Conservation (phyloP, 2,888 invertebrate genomes). For the Penaeus monodon region DNA sequence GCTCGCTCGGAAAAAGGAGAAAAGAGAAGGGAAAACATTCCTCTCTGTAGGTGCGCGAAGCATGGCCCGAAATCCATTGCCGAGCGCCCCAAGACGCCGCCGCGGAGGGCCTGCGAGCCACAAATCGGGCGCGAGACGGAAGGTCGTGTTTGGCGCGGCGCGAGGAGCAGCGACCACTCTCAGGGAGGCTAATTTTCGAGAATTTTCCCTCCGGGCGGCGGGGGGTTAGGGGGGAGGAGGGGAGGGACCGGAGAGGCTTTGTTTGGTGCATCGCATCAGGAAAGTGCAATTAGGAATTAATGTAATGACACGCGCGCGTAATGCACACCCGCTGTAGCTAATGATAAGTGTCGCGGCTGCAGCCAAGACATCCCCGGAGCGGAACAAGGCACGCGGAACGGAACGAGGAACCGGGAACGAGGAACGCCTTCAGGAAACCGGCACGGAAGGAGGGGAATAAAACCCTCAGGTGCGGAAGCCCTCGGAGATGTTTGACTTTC, state of each 20-base stretch:
- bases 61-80: no score
- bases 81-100: no score
- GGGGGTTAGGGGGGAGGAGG: neutral
- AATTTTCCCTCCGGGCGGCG: neutral
- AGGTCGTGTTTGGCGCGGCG: no score
- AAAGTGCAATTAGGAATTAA: constrained; percentile 46
- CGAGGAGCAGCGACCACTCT: neutral
- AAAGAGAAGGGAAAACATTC: neutral
- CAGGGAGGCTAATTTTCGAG: neutral
- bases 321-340: constrained; percentile 46
- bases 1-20: neutral
- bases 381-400: neutral
- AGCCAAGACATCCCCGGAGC: constrained; percentile 31
- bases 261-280: constrained; percentile 50
- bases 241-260: constrained; percentile 19
- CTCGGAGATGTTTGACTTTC: no score
- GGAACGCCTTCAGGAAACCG: neutral
- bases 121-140: no score
- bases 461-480: no score
- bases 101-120: no score
- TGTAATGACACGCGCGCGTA: constrained; percentile 45
- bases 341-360: constrained; percentile 30
- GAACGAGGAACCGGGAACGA: neutral
- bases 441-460: neutral
- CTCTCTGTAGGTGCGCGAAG: no score